Percentiles rank a stretch among this genome's conserved stretches.
phyloP scores from a whole-genome alignment of 2,113 vertebrate species.

The Vireo altiloquus region DNA sequence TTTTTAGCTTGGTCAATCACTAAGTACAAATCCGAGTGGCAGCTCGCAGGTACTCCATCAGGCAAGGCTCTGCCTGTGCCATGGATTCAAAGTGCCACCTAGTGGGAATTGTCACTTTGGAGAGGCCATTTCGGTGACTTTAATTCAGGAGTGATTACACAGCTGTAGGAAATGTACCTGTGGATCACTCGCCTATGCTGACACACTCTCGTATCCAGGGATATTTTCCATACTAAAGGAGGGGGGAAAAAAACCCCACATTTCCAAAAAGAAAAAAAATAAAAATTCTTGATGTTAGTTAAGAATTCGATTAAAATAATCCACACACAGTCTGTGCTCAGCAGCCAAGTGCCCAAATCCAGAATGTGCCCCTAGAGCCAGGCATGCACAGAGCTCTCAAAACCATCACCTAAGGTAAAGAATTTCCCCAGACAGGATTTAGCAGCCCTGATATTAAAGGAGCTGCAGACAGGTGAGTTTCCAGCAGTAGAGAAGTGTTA shows the following conservation, averaged over 20 bases:
- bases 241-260: fast-evolving
- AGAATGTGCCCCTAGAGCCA: neutral
- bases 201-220: neutral
- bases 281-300: neutral
- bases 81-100: constrained; percentile 60
- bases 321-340: neutral
- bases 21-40: neutral
- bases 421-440: neutral
- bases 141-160: neutral
- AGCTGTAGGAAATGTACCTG: neutral
- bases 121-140: neutral
- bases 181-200: neutral
- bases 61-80: neutral
- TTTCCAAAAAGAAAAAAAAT: neutral
- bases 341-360: neutral
- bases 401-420: neutral
- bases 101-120: neutral
- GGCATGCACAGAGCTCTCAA: neutral
- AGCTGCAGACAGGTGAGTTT: neutral
- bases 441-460: neutral
- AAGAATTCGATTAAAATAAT: neutral
- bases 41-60: neutral
- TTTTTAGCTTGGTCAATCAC: constrained; percentile 19
- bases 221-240: neutral
- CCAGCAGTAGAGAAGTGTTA: neutral